Percentiles rank a stretch among this genome's conserved stretches.
Conservation (phyloP, 2,888 invertebrate species). For the Pachydiplax longipennis region DNA sequence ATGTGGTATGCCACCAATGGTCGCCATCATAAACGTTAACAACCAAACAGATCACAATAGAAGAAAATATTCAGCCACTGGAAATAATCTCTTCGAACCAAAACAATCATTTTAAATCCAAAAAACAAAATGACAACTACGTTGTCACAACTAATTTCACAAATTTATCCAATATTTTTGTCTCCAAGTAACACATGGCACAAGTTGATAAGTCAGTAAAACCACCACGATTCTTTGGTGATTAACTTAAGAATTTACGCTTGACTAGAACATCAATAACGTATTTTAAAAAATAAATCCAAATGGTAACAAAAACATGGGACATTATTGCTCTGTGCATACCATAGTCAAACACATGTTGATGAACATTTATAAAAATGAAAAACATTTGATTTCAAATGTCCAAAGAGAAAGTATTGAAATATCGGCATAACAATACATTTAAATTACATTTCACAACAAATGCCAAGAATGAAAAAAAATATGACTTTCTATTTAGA, state of each 20-base stretch:
- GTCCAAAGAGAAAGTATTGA: neutral
- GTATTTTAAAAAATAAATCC: neutral
- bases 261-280: neutral
- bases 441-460: constrained; percentile 12
- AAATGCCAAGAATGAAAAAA: constrained; percentile 18
- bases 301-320: neutral
- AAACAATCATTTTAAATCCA: neutral
- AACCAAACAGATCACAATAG: constrained; percentile 30
- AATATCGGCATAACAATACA: neutral
- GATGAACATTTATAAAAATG: constrained; percentile 38
- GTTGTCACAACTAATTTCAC: neutral
- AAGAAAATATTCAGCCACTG: constrained; percentile 12
- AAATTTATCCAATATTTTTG: neutral
- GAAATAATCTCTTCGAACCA: neutral
- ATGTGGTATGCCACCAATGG: constrained; percentile 38
- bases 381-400: neutral
- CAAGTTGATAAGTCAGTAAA: neutral
- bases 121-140: neutral
- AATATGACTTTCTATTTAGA: neutral
- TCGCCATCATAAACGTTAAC: constrained; percentile 7
- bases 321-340: constrained; percentile 36
- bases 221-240: neutral
- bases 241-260: neutral
- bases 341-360: constrained; percentile 4
- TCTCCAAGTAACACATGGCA: neutral